phyloP scores from a whole-genome alignment of 2,113 vertebrate species.

The Bungarus multicinctus region DNA sequence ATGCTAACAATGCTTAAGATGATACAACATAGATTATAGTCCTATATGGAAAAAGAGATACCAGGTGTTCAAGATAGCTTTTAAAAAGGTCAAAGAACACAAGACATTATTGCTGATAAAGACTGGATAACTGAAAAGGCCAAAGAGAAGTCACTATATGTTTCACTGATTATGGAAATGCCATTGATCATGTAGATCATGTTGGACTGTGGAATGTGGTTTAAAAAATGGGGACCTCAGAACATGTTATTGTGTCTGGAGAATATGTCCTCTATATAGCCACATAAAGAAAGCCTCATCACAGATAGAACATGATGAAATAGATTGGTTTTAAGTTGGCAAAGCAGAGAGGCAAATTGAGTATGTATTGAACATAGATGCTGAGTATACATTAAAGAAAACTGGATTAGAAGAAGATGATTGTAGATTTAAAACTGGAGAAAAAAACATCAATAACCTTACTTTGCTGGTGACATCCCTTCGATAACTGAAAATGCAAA shows the following conservation, averaged over 20 bases:
- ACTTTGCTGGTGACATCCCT: background rate
- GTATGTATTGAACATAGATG: background rate
- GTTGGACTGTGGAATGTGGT: background rate
- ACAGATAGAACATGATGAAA: background rate
- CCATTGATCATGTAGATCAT: background rate
- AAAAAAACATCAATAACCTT: background rate
- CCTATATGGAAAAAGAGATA: background rate
- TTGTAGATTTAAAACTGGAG: background rate
- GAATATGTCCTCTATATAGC: background rate
- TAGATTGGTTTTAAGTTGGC: background rate
- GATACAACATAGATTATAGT: background rate
- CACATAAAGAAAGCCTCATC: background rate
- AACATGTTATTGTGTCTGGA: background rate
- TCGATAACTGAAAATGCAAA: background rate
- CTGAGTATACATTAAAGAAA: background rate
- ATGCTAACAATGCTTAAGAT: background rate
- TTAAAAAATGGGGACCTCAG: background rate
- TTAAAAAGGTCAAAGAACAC: background rate
- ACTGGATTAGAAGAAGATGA: background rate
- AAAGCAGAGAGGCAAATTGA: background rate
- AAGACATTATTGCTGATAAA: background rate
- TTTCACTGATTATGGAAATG: background rate
- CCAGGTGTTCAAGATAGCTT: background rate
- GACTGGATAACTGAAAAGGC: background rate
- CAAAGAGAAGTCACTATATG: background rate